Conservation (phyloP, 1,140 invertebrate species). For the Nasonia vitripennis region DNA sequence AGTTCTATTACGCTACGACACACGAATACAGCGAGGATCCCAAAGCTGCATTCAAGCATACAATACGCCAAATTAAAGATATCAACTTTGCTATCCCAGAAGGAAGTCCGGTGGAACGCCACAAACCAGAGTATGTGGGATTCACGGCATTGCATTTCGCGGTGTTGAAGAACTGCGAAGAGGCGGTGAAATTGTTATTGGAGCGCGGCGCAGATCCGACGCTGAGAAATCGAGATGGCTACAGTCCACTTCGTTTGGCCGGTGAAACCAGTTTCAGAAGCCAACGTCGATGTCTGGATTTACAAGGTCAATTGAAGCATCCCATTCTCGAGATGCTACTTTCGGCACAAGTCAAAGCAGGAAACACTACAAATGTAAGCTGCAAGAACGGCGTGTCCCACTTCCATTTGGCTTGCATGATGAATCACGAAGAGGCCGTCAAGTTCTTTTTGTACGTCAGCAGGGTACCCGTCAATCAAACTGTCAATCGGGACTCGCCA, state of each 20-base stretch:
- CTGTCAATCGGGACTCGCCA: neutral
- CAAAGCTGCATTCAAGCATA: neutral
- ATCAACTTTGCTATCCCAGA: neutral
- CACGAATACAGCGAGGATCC: too few species aligned
- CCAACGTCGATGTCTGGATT: too few species aligned
- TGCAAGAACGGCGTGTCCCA: slow-evolving; percentile 1
- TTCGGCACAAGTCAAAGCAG: neutral
- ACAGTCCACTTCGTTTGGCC: neutral
- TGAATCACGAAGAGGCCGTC: neutral
- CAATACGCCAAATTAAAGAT: neutral
- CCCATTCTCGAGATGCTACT: neutral
- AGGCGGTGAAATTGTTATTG: neutral
- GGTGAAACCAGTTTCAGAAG: too few species aligned
- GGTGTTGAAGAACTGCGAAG: neutral
- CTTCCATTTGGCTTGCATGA: slow-evolving; percentile 8
- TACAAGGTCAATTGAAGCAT: neutral
- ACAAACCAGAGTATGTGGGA: neutral
- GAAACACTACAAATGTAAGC: neutral
- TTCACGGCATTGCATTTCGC: slow-evolving; percentile 1
- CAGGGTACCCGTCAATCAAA: neutral
- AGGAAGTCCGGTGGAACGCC: neutral
- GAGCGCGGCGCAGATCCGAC: neutral
- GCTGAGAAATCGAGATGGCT: neutral
- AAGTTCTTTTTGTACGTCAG: neutral
- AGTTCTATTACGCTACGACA: too few species aligned